phyloP scores from a whole-genome alignment of 2,797 vertebrate genomes.

The Spinus pinus region DNA sequence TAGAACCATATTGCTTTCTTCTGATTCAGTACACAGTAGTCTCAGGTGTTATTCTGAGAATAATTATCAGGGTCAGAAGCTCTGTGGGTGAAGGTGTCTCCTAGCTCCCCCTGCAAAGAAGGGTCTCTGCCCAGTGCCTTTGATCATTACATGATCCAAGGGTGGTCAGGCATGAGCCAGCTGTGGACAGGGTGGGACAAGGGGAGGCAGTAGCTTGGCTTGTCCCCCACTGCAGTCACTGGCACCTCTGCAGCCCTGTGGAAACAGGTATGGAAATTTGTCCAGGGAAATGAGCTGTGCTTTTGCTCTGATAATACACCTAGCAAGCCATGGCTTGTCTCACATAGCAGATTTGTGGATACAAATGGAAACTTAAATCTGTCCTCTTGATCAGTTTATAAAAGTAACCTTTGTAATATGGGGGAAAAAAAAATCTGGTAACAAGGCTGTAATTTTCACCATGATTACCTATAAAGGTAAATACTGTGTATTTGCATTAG shows the following conservation, averaged over 20 bases:
- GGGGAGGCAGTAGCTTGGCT: background rate
- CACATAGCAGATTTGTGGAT: background rate
- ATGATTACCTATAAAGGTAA: background rate
- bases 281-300: background rate
- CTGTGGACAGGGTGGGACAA: accelerated
- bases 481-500: background rate
- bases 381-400: background rate
- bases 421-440: background rate
- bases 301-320: background rate
- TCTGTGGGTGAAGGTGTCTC: background rate
- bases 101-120: background rate
- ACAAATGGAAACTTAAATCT: background rate
- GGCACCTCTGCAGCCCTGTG: background rate
- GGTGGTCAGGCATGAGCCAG: background rate
- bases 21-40: background rate
- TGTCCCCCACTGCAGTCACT: background rate
- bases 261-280: background rate
- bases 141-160: background rate
- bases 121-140: background rate
- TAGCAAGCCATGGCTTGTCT: background rate
- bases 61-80: background rate
- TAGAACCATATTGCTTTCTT: background rate
- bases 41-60: background rate
- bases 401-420: background rate
- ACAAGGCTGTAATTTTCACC: background rate